These are phyloP conservation scores for Chaetophractus vellerosus DNA, from an alignment of 2,797 vertebrate species.

Conservation along the genomic window DNA sequence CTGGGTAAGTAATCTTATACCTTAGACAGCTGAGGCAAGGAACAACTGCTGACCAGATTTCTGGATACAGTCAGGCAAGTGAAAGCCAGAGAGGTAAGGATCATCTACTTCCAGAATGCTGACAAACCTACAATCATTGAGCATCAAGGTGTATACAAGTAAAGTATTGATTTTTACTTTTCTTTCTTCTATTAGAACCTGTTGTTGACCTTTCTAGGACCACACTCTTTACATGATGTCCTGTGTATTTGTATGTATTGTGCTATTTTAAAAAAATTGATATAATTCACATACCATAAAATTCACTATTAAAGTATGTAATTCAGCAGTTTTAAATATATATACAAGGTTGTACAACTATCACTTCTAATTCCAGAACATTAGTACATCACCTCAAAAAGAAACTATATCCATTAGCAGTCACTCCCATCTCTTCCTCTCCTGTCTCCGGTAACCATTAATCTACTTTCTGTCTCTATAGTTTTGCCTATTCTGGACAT, in stretches of 20 bases:
- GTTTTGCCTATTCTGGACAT: too few relatives aligned
- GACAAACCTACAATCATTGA: neutral
- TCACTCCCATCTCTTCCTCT: too few relatives aligned
- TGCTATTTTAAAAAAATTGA: neutral
- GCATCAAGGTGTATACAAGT: neutral
- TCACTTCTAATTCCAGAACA: too few relatives aligned
- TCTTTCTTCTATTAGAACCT: constrained; percentile 10
- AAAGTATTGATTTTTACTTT: neutral
- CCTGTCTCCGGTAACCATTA: too few relatives aligned
- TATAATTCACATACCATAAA: neutral
- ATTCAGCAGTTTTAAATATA: too few relatives aligned
- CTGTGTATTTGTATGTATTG: neutral
- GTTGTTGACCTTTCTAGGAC: constrained; percentile 4
- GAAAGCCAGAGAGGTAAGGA: neutral
- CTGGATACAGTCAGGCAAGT: neutral
- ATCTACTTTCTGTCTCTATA: too few relatives aligned
- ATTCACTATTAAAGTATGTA: neutral
- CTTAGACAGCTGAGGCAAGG: neutral
- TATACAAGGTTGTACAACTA: too few relatives aligned
- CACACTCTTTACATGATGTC: neutral
- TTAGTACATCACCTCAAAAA: too few relatives aligned
- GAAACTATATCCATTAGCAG: too few relatives aligned
- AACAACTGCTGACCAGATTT: constrained; percentile 43
- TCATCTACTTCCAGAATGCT: constrained; percentile 38
- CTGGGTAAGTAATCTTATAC: neutral